Conservation (phyloP, 2,888 invertebrate genomes). For the Creontiades dilutus region DNA sequence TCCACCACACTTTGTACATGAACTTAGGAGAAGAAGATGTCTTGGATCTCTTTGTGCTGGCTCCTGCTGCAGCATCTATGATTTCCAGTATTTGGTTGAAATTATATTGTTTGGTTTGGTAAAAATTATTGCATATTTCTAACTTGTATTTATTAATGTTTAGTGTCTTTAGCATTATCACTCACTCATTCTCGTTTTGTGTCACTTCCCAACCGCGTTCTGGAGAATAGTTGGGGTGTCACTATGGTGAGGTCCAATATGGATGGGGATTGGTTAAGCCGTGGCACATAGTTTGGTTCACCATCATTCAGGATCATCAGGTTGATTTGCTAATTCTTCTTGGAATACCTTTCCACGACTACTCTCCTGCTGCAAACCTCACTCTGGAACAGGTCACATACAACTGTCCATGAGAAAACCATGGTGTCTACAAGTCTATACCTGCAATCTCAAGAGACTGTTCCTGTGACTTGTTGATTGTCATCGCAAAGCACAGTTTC, state of each 20-base stretch:
- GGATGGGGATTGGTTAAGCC: background rate
- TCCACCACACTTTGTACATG: background rate
- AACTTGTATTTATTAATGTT: background rate
- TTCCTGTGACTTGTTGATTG: too few species aligned
- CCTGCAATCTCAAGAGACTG: too few species aligned
- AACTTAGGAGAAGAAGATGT: background rate
- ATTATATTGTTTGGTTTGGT: background rate
- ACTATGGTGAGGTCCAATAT: background rate
- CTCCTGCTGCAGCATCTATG: background rate
- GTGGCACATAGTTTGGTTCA: background rate
- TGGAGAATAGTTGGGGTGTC: background rate
- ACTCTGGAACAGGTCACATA: too few species aligned
- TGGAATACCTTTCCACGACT: too few species aligned
- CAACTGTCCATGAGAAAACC: too few species aligned
- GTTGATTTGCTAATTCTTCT: too few species aligned
- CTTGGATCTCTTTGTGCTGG: background rate
- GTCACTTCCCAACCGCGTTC: background rate
- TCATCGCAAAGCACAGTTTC: too few species aligned
- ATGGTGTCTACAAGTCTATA: too few species aligned
- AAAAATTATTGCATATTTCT: background rate
- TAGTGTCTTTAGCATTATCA: background rate
- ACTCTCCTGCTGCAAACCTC: too few species aligned
- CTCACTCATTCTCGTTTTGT: background rate
- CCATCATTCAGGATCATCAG: background rate
- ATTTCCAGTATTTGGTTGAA: background rate